Evolutionary conservation across 2,113 vertebrate species (phyloP), one percentile per base, ranked within the genome.

Genomic region (Cathartes aura): DNA sequence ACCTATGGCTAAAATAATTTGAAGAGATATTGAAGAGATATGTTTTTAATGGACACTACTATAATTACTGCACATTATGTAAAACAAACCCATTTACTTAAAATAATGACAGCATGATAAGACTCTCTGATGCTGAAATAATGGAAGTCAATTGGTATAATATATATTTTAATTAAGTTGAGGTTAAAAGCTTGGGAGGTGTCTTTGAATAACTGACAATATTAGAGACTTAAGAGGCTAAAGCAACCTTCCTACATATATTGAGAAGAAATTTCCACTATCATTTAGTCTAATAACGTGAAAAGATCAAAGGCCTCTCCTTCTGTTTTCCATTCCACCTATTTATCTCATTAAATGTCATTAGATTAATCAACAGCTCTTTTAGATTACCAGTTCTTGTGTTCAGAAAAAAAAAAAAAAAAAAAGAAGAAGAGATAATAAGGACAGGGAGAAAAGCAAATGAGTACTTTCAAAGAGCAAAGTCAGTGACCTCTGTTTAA

Each of bases 31-130:
- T 60, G 30, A 76, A 88, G 48, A 71, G 23, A 45, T 15, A 80
- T 13, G 7, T 62, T 96, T 89, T 92, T 70, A 94, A 84, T 79
- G 71, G 56, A 43, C 17, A 5, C 6, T 63, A 21, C 15, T 74
- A 55, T 62, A 82, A 91, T 63, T 95, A 60, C 40, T 66, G 20
- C 15, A 63, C 1, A 17, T 96, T 97, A 94, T 75, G 56, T 95
- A 91, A 95, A 93, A 73, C 80, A 97, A 95, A 95, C 12, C 36
- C 38, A 79, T 97, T 97, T 97, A 89, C 88, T 93, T 94, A 95
- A 81, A 79, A 82, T 87, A 96, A 95, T 73, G 87, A 89, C 81
- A 79, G 88, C 42, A 42, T 55, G 50, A 71, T 64, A 76, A 32
- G 45, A 19, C 72, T 80, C 48, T 84, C 82, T 95, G 45, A n/a